Conservation (phyloP, 2,888 invertebrate genomes). For the Sepiola atlantica region DNA sequence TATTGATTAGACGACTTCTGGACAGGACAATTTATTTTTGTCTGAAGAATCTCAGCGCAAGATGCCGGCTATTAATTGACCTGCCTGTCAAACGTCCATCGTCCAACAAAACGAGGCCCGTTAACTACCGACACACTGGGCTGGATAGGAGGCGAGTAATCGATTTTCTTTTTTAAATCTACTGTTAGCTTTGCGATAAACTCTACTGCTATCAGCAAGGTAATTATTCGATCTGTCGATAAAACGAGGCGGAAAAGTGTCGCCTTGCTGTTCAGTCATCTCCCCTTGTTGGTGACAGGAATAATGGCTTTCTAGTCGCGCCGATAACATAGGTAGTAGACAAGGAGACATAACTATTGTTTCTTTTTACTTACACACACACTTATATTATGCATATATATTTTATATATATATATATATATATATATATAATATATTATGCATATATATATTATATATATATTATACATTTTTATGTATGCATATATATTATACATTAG, state of each 20-base stretch:
- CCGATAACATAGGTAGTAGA: neutral
- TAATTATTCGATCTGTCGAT: neutral
- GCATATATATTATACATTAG: no score
- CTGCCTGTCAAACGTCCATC: conserved; percentile 14
- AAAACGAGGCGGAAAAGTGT: neutral
- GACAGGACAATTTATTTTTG: conserved; percentile 13
- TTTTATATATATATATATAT: neutral
- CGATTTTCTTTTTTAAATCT: conserved; percentile 32
- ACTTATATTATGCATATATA: no score
- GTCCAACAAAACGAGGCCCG: neutral
- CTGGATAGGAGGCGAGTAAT: neutral
- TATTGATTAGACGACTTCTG: neutral
- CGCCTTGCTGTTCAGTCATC: neutral
- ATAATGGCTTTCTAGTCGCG: neutral
- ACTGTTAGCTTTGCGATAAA: neutral
- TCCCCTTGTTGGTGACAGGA: neutral
- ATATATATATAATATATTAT: no score
- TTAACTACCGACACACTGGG: neutral
- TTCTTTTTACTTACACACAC: neutral
- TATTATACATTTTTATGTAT: no score
- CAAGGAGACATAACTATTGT: neutral
- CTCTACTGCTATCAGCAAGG: neutral
- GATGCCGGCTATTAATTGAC: conserved; percentile 11
- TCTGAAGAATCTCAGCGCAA: neutral
- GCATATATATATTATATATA: no score